A percentile compares a stretch with the other conserved stretches of the same genome.
phyloP scores from a whole-genome alignment of 2,888 invertebrate genomes.

The Agrotis clavis region DNA sequence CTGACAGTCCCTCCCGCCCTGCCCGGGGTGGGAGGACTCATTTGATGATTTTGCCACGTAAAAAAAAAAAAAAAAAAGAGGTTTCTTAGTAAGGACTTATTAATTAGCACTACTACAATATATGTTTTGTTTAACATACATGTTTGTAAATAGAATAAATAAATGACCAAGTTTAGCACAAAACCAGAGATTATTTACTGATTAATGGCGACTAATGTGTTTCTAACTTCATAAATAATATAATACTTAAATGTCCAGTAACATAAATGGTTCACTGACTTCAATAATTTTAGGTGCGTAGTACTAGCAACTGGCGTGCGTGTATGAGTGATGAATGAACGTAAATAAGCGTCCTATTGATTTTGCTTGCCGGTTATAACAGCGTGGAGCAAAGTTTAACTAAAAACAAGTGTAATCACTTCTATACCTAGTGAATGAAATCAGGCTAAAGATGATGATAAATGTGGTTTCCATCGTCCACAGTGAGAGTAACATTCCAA shows the following conservation, averaged over 20 bases:
- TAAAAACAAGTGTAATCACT: no score
- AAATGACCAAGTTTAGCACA: neutral
- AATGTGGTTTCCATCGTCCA: neutral
- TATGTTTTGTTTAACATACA: neutral
- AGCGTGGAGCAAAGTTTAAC: no score
- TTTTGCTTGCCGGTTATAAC: neutral
- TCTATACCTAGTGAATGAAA: neutral
- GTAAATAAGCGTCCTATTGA: neutral
- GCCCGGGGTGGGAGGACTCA: no score
- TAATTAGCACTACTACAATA: neutral
- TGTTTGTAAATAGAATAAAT: neutral
- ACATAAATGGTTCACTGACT: no score
- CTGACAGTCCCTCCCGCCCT: no score
- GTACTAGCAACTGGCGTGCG: neutral
- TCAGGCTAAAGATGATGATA: neutral
- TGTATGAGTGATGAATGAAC: neutral
- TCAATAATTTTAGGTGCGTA: neutral
- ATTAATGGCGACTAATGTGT: neutral
- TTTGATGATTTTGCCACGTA: no score
- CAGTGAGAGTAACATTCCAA: slow-evolving; percentile 89
- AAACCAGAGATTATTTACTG: neutral
- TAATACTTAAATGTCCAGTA: no score
- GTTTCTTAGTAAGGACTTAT: neutral
- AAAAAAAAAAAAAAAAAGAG: no score
- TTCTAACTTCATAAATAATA: no score